Base-by-base conservation (phyloP, 2,113 vertebrate genomes). In the Pungitius pungitius region DNA sequence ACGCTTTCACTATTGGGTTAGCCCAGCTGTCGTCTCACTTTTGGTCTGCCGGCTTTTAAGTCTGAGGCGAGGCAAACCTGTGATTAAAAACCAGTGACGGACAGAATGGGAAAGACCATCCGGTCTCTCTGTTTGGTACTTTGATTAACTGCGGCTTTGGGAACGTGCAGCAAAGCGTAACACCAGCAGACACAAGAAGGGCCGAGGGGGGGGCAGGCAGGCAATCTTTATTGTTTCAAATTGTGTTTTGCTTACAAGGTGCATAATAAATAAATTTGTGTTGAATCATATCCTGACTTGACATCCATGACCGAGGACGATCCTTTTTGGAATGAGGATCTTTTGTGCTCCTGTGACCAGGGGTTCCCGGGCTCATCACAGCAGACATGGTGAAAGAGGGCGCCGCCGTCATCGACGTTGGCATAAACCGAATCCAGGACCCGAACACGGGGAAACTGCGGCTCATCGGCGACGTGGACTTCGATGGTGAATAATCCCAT, bases 331-430 rank as follows among this genome's bases (percentile, higher is more conserved):
- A 30, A 20, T 20, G 15, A 33, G 4, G 4, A 30, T 35, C 7
- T n/a, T 8, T n/a, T 13, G 22, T 2, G 3, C 18, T 60, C 15
- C 18, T 80, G 47, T 73, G 42, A 30, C 56, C 12, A 99, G 97
- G 96, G 77, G 92, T 97, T 83, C 96, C 97, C 1, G 91, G 94
- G 47, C 61, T 98, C 89, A 96, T 98, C 85, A 97, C 96, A 1
- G 84, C 92, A 65, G 96, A 97, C 62, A 97, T 98, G 96, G 92
- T 99, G 59, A 98, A 97, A 89, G 94, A 95, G 81, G 96, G 96
- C 4, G 95, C 95, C 18, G 89, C 94, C 17, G 94, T 98, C 42
- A 97, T 98, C 55, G 96, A 99, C 0, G 95, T 98, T 13, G 97
- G 97, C 14, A 97, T 99, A 88, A 97, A 96, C 89, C 95, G 94